Base-by-base conservation (phyloP, 2,888 invertebrate species). In the Eupithecia tripunctaria region DNA sequence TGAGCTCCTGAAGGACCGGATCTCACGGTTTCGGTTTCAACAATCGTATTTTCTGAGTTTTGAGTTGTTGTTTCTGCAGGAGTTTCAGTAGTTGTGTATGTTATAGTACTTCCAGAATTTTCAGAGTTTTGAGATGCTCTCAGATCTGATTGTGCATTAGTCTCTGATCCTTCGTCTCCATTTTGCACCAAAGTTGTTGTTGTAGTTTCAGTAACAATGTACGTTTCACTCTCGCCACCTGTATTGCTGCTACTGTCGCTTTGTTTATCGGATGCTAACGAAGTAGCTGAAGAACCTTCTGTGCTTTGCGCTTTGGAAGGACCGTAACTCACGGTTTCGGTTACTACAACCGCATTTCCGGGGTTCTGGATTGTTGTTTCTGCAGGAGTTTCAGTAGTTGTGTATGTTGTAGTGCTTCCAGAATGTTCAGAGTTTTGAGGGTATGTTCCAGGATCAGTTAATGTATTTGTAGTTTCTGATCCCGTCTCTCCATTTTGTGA, bases 401-500 rank as follows among this genome's bases (percentile, higher is more conserved):
- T 21, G 21, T 51, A 10, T 21, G 8, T 51, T 10, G 51, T 21
- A 21, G 21, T 21, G 15, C 59, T 59, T 5, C 10, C 27, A 8
- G 27, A 59, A 59, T 27, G 15, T 27, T 15, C 15, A 0, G 27
- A 27, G 59, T 59, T 59, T 51, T 51, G 51, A 51, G 3, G 51
- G 1, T 10, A 21, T 51, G 21, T 21, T 51, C 51, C 21, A 21
- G 51, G 51, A 21, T 21, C 51, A 21, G 21, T 21, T 51, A 10
- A n/a, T 51, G 51, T 51, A 51, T 51, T 51, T 51, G 12, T 62
- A 18, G 62, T n/a, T 63, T 36, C 25, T 63, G 63, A 36, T 63
- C 1, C 36, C 2, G 1, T 21, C 2, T 14, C 27, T 15, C 1
- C 12, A 63, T 21, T 36, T 14, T 32, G n/a, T 0, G n/a, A 0